These are phyloP conservation scores for Campopleginae sp. DNA, from an alignment of 2,888 invertebrate species.

Conservation along the genomic window DNA sequence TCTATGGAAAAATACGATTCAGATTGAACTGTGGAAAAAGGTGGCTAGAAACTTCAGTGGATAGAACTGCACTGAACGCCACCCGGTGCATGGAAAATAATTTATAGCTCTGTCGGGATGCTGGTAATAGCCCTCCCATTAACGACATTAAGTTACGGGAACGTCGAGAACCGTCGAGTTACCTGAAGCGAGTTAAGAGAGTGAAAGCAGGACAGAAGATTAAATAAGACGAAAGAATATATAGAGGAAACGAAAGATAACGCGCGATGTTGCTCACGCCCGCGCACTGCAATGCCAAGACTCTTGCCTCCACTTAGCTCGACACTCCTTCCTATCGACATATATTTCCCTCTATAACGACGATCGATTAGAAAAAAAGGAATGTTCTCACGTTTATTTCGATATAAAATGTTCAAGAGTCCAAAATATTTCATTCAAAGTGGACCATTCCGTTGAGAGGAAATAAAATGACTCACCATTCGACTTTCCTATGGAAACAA, in stretches of 20 bases:
- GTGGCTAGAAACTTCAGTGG: slow-evolving; percentile 40
- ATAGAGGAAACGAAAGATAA: slow-evolving; percentile 52
- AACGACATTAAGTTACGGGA: slow-evolving; percentile 46
- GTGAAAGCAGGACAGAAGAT: slow-evolving; percentile 54
- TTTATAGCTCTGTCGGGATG: slow-evolving; percentile 64
- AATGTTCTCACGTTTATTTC: slow-evolving; percentile 22
- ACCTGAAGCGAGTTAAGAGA: slow-evolving; percentile 33
- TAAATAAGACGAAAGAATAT: slow-evolving; percentile 46
- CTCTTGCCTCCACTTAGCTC: slow-evolving; percentile 34
- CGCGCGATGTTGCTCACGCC: slow-evolving; percentile 57
- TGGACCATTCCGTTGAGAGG: not conserved
- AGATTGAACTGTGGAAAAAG: slow-evolving; percentile 32
- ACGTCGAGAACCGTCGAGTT: slow-evolving; percentile 44
- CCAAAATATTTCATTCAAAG: not conserved
- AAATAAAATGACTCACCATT: not conserved
- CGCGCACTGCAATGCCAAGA: slow-evolving; percentile 59
- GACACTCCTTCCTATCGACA: slow-evolving; percentile 42
- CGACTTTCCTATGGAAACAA: not conserved
- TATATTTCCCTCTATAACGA: slow-evolving; percentile 40
- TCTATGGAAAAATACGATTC: slow-evolving; percentile 14
- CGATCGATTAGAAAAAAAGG: slow-evolving; percentile 2
- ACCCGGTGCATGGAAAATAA: slow-evolving; percentile 66
- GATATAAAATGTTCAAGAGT: slow-evolving; percentile 2
- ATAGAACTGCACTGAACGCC: slow-evolving; percentile 48
- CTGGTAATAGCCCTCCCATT: slow-evolving; percentile 62